These are phyloP conservation scores for Zoanthus gigantus DNA, from an alignment of 92 coral and sea anemone species.

Conservation along the genomic window DNA sequence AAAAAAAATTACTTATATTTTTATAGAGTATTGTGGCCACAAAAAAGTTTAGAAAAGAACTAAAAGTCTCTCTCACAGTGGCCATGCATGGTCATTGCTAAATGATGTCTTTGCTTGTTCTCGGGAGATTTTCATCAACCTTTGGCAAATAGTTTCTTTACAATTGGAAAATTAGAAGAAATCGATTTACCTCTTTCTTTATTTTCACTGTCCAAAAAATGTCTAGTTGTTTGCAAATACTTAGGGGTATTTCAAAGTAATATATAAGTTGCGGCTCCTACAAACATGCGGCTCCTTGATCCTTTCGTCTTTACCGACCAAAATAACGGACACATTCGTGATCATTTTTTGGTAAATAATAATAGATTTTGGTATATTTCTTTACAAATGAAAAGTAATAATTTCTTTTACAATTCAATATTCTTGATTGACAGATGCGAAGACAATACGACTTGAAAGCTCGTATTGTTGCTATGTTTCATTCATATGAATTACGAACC, in stretches of 20 bases:
- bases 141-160: not conserved
- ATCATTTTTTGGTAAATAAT: not conserved
- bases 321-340: not conserved
- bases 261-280: not conserved
- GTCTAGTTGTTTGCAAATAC: not conserved
- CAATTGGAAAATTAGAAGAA: not conserved
- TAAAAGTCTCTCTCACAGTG: not conserved
- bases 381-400: not conserved
- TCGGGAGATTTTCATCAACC: not conserved
- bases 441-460: not conserved
- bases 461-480: not conserved
- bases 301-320: not conserved
- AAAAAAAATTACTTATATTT: no score
- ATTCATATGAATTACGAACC: not conserved
- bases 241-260: not conserved
- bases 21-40: not conserved
- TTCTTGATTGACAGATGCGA: not conserved
- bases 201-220: slow-evolving; percentile 7
- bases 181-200: not conserved
- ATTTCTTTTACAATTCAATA: not conserved
- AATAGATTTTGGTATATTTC: not conserved
- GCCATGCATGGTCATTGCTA: not conserved
- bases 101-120: not conserved
- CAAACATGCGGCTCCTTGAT: not conserved
- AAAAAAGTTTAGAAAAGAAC: not conserved